phyloP scores from a whole-genome alignment of 2,888 invertebrate genomes.

The Merodon equestris region DNA sequence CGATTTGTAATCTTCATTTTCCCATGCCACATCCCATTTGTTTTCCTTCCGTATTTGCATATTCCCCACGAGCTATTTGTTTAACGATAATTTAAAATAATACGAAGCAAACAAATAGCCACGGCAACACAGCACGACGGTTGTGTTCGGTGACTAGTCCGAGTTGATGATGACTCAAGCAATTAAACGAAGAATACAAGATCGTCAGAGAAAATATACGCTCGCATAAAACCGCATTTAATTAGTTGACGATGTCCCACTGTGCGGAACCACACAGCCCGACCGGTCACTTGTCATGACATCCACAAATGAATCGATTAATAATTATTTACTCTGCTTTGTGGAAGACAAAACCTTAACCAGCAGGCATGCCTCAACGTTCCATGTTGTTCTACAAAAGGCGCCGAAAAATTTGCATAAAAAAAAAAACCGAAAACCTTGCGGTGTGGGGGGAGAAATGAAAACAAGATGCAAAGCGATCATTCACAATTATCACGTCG shows the following conservation, averaged over 20 bases:
- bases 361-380: not conserved
- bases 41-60: no score
- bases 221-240: conserved; percentile 3
- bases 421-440: conserved; percentile 17
- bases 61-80: no score
- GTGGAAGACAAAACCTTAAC: conserved; percentile 20
- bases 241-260: conserved; percentile 46
- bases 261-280: conserved; percentile 26
- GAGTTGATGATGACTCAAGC: no score
- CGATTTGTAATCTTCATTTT: no score
- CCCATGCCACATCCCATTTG: no score
- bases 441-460: not conserved
- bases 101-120: no score
- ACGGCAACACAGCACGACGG: no score
- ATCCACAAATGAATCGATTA: conserved; percentile 64
- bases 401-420: conserved; percentile 61
- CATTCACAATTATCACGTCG: conserved; percentile 50
- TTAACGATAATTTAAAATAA: no score
- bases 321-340: conserved; percentile 57
- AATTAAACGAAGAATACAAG: no score
- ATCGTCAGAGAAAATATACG: no score
- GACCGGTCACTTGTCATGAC: conserved; percentile 50
- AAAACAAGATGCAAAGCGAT: conserved; percentile 25
- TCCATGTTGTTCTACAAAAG: conserved; percentile 10
- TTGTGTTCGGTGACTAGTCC: no score